Evolutionary conservation across 2,797 vertebrate genomes (phyloP), one percentile per base, ranked within the genome.

Genomic region (Lacerta agilis): DNA sequence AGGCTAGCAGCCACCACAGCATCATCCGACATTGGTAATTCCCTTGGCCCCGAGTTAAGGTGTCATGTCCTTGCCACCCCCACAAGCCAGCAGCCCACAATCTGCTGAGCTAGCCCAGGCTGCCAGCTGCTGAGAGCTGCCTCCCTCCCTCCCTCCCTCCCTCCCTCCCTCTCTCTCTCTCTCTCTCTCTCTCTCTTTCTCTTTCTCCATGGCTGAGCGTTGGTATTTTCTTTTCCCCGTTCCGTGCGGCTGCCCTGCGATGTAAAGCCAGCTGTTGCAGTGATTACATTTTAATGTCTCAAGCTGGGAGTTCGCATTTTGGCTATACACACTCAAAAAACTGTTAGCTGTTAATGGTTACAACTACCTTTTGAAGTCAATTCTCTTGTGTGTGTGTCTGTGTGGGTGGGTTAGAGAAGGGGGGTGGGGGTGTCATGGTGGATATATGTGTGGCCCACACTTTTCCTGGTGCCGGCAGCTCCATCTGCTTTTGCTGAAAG

Each of bases 271-370:
- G 86, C 89, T 88, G 83, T 86, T 85, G 83, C 43, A 17, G 79
- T 88, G 89, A 90, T 88, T 86, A 88, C 83, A 86, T 88, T 90
- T 86, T 88, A 88, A 90, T 85, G 79, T 79, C 73, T 90, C 89
- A 90, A 85, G 83, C 83, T 79, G 83, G 79, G 86, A 90, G 89
- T 79, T 86, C 45, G 49, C 79, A 73, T 88, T 83, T 82, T 41
- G 73, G 73, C 27, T 82, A 18, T 25, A 64, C 83, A 49, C 83
- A 41, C 79, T 78, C 79, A 64, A 55, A 55, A 82, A 67, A 81
- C 78, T 33, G 73, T 86, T 88, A 83, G 86, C 86, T 33, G 83
- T 82, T 86, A 86, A 90, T 66, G 67, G 86, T 66, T 88, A 86
- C 83, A 79, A 69, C 73, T 82, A 64, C 72, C 86, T 88, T 79